These are phyloP conservation scores for Drosophila erecta DNA, from an alignment of 1,140 invertebrate species.

Conservation along the genomic window DNA sequence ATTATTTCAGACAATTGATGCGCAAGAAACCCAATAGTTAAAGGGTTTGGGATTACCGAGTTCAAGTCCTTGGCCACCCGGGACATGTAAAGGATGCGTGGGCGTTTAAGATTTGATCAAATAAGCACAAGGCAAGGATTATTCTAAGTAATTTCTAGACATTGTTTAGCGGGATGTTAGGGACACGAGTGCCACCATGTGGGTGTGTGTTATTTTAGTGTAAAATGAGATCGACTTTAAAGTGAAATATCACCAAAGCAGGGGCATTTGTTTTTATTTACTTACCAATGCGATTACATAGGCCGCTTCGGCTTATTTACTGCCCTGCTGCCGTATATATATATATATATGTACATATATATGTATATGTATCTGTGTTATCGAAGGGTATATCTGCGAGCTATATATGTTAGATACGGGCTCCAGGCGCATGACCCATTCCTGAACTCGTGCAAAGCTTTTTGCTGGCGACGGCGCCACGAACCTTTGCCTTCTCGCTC, in stretches of 20 bases:
- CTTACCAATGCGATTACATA: slow-evolving; percentile 42
- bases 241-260: slow-evolving; percentile 42
- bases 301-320: slow-evolving; percentile 52
- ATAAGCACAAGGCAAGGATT: slow-evolving; percentile 73
- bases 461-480: slow-evolving; percentile 62
- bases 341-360: slow-evolving; percentile 17
- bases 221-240: slow-evolving; percentile 45
- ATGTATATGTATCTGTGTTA: slow-evolving; percentile 23
- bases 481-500: slow-evolving; percentile 62
- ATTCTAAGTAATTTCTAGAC: slow-evolving; percentile 79
- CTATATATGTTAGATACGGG: slow-evolving; percentile 54
- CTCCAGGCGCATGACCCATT: slow-evolving; percentile 82
- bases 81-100: slow-evolving; percentile 45
- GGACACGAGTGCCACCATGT: not conserved
- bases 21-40: slow-evolving; percentile 38
- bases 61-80: slow-evolving; percentile 18
- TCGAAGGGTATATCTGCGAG: slow-evolving; percentile 34
- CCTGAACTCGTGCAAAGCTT: slow-evolving; percentile 72
- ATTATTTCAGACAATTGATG: slow-evolving; percentile 38
- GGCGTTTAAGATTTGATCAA: slow-evolving; percentile 72
- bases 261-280: slow-evolving; percentile 67
- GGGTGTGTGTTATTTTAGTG: slow-evolving; percentile 10
- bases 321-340: slow-evolving; percentile 23
- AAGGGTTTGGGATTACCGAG: slow-evolving; percentile 53
- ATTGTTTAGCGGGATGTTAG: slow-evolving; percentile 56